phyloP scores from a whole-genome alignment of 2,113 vertebrate genomes.

The Tor tambroides region DNA sequence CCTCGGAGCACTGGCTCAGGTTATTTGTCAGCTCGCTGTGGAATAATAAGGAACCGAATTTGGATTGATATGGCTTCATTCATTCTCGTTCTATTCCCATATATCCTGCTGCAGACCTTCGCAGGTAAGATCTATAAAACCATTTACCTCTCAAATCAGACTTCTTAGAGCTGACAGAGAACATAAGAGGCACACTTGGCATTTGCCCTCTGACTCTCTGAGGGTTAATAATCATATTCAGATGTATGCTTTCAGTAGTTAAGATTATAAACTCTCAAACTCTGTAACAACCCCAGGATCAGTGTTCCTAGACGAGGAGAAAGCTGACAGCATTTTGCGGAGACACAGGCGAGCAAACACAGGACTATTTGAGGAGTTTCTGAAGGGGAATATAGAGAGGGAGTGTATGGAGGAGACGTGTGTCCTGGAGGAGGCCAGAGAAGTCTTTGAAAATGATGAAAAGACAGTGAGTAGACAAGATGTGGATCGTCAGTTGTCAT shows the following conservation, averaged over 20 bases:
- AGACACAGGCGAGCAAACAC: conserved; percentile 81
- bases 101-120: too few relatives aligned
- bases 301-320: conserved; percentile 77
- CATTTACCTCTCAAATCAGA: conserved; percentile 33
- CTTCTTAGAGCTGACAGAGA: background rate
- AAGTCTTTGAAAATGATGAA: conserved; percentile 86
- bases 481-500: background rate
- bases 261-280: background rate
- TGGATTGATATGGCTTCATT: too few relatives aligned
- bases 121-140: too few relatives aligned
- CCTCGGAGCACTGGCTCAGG: too few relatives aligned
- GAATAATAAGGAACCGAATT: too few relatives aligned
- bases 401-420: conserved; percentile 89
- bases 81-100: too few relatives aligned
- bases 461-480: conserved; percentile 70
- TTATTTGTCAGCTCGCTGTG: too few relatives aligned
- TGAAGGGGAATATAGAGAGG: conserved; percentile 82
- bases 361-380: conserved; percentile 84
- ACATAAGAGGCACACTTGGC: background rate
- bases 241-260: background rate
- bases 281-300: conserved; percentile 34
- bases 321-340: conserved; percentile 75
- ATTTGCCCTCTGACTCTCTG: background rate
- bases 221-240: background rate
- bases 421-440: conserved; percentile 86